Evolutionary conservation across 2,113 vertebrate genomes (phyloP), one percentile per base, ranked within the genome.

Genomic region (Corythaixoides concolor): DNA sequence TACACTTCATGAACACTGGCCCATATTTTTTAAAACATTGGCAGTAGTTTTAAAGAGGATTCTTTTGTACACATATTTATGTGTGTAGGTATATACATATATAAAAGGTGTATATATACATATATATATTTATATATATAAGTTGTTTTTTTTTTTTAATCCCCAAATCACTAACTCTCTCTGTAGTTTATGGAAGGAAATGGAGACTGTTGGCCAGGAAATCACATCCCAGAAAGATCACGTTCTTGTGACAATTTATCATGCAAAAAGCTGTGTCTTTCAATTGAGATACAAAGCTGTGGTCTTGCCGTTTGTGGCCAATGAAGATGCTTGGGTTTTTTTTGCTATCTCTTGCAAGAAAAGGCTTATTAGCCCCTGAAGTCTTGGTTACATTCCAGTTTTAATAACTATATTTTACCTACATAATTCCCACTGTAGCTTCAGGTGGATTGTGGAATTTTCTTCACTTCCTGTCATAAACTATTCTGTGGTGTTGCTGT

Each of bases 351-450:
- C 78, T 82, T 85, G 85, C 68, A 97, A 96, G 74, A 88, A 85
- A 84, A 90, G 58, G 83, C 50, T 97, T 97, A 96, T 96, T 97
- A 95, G 95, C 77, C 94, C 89, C 86, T 89, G 89, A 93, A 95
- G 95, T 94, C 84, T 92, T 95, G 91, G 95, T 95, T 77, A 47
- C 70, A 77, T 94, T 95, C 94, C 94, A 95, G 5, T 91, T 95
- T 95, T 96, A 93, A 95, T 97, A 95, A 97, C 94, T 95, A 50
- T 88, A 85, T 92, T 95, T 95, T 95, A 86, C 91, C 94, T 93
- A 28, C n/a, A 62, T 85, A 87, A 91, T 93, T 95, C 94, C 89
- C 41, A 79, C 77, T 95, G 84, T 95, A 96, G 81, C 77, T 95
- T 96, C 94, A 97, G 86, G 93, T 96, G 88, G 81, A 94, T 78